Evolutionary conservation across 2,797 vertebrate genomes (phyloP).

Genomic region (Propithecus perrieri): DNA sequence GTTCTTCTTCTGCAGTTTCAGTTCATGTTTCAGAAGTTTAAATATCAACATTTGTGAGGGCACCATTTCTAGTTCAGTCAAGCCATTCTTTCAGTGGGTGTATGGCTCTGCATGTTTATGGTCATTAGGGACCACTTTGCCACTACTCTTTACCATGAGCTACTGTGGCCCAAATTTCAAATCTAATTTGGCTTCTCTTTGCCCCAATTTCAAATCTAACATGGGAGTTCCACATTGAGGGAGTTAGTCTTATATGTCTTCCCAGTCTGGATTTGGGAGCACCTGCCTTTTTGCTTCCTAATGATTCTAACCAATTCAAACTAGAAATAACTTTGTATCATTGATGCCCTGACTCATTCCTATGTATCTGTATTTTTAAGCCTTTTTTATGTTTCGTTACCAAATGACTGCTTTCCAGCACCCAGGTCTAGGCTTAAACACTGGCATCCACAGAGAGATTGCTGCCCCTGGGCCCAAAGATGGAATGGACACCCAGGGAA

Average conservation of each 20-base stretch:
- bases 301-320: not conserved
- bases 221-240: not conserved
- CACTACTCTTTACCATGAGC: not conserved
- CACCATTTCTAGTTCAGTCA: not conserved
- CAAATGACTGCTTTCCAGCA: not conserved
- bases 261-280: not conserved
- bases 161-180: not conserved
- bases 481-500: not conserved
- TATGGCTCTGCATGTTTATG: not conserved
- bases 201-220: not conserved
- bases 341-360: not conserved
- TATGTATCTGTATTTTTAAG: not conserved
- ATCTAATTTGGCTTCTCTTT: not conserved
- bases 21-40: constrained; percentile 57
- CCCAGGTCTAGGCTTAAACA: not conserved
- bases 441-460: not conserved
- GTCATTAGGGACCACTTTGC: not conserved
- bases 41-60: not conserved
- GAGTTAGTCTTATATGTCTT: not conserved
- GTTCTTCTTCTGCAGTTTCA: constrained; percentile 72
- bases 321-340: not conserved
- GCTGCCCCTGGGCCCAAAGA: not conserved
- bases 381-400: not conserved
- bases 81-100: not conserved
- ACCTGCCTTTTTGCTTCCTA: not conserved